Conservation (phyloP, 2,113 vertebrate species). For the Delphinus delphis region DNA sequence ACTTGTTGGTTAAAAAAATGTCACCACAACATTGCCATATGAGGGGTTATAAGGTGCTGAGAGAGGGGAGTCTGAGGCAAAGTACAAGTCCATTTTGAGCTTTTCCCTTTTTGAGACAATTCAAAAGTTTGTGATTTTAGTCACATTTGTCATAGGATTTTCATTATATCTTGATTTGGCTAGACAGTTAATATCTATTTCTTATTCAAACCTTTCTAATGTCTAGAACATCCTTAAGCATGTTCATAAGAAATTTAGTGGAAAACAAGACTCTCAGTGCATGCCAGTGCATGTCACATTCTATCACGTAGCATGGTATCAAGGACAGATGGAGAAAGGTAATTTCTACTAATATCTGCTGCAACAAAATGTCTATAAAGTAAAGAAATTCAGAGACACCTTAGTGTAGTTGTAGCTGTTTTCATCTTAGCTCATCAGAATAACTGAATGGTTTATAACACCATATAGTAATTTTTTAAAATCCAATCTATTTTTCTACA, state of each 20-base stretch:
- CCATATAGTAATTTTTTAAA: not conserved
- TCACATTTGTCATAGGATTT: not conserved
- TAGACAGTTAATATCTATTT: not conserved
- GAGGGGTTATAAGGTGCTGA: fast-evolving
- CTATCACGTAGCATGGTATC: fast-evolving
- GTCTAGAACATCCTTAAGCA: not conserved
- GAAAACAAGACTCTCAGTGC: not conserved
- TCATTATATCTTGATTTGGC: not conserved
- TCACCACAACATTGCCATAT: fast-evolving
- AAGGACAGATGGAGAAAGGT: not conserved
- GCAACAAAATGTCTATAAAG: not conserved
- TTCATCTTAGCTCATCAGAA: not conserved
- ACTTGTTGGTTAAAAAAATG: not conserved
- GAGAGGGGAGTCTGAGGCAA: not conserved
- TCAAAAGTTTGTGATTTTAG: not conserved
- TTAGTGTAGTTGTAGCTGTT: not conserved
- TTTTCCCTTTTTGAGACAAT: not conserved
- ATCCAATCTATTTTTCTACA: not conserved
- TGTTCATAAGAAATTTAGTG: not conserved
- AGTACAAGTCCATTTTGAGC: not conserved
- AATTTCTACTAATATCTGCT: not conserved
- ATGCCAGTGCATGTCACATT: not conserved
- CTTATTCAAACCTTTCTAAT: not conserved
- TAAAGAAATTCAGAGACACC: not conserved
- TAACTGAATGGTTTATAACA: not conserved